Percentiles rank a stretch among this genome's conserved stretches.
Evolutionary conservation across 23 tunicate species (phyloP).

Genomic region (Styela plicata): DNA sequence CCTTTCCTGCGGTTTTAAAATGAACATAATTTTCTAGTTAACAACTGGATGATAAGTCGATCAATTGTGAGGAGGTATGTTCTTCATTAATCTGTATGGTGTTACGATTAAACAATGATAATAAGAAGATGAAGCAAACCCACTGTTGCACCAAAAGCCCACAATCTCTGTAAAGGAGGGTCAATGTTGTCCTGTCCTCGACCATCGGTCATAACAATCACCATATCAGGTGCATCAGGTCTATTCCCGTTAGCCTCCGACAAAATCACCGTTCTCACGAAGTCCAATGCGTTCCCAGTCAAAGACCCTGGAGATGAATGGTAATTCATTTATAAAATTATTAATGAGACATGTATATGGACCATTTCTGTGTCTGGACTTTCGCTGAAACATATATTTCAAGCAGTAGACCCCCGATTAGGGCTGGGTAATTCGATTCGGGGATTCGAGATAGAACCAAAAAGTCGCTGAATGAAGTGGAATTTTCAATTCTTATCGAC

Average conservation of each 20-base stretch:
- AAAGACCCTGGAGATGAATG: neutral
- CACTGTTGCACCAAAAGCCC: conserved; percentile 14
- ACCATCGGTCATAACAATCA: conserved; percentile 23
- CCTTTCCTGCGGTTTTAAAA: too few species aligned
- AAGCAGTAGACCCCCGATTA: neutral
- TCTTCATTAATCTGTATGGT: too few species aligned
- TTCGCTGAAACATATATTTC: neutral
- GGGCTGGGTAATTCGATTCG: too few species aligned
- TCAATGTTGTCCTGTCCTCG: conserved; percentile 13
- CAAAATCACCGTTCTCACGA: neutral
- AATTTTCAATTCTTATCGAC: too few species aligned
- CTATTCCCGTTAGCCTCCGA: conserved; percentile 15
- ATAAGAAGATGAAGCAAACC: neutral
- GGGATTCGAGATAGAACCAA: too few species aligned
- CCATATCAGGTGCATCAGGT: conserved; percentile 14
- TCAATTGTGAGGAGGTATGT: too few species aligned
- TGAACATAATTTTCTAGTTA: too few species aligned
- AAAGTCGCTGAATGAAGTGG: too few species aligned
- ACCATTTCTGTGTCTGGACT: neutral
- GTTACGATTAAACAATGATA: too few species aligned
- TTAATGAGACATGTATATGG: too few species aligned
- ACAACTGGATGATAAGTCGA: too few species aligned
- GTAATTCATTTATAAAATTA: too few species aligned
- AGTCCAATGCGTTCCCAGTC: conserved; percentile 22
- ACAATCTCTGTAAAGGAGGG: neutral